Evolutionary conservation across 2,113 vertebrate genomes (phyloP).

Genomic region (Raja brachyura): DNA sequence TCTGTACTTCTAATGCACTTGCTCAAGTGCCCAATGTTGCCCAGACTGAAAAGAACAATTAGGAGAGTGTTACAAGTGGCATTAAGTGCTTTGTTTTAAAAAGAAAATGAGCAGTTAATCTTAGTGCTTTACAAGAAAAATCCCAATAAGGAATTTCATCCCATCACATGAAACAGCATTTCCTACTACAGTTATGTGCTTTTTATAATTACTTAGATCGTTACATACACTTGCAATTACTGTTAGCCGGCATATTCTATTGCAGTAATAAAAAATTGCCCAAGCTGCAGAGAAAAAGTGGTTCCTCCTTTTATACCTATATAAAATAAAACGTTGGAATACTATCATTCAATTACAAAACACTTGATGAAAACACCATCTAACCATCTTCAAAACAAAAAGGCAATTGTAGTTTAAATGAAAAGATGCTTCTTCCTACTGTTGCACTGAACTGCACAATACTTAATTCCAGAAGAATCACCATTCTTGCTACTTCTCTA

Average conservation of each 20-base stretch:
- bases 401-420: no score
- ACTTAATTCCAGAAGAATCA: background rate
- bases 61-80: background rate
- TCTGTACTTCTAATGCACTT: no score
- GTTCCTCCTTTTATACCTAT: background rate
- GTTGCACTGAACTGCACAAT: background rate
- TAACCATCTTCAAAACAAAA: background rate
- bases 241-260: background rate
- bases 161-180: background rate
- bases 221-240: background rate
- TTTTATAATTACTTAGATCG: background rate
- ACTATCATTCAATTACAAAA: background rate
- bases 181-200: background rate
- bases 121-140: background rate
- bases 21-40: no score
- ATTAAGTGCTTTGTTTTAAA: background rate
- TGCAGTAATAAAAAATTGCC: background rate
- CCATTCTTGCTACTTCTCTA: slow-evolving; percentile 7
- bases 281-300: background rate
- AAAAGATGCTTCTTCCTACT: background rate
- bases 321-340: background rate
- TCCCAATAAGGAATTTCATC: background rate
- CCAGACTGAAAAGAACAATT: background rate
- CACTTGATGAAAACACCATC: background rate
- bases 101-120: background rate